Evolutionary conservation across 2,888 invertebrate species (phyloP).

Genomic region (Cetonia aurata): DNA sequence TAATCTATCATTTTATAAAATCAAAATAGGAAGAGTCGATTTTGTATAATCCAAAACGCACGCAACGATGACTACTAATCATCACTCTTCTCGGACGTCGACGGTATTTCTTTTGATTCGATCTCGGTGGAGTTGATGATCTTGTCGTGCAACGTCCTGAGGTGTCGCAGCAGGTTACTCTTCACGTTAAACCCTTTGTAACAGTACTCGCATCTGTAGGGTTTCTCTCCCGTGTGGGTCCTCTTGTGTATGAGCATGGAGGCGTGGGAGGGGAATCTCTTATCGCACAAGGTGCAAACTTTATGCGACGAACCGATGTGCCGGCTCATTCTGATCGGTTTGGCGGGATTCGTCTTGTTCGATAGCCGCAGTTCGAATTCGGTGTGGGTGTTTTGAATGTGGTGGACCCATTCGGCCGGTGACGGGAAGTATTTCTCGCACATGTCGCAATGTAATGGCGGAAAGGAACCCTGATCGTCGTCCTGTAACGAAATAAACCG

Average conservation of each 20-base stretch:
- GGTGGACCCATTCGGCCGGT: constrained; percentile 89
- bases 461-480: constrained; percentile 75
- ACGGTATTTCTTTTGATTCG: constrained; percentile 52
- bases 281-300: constrained; percentile 78
- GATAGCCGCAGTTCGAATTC: constrained; percentile 83
- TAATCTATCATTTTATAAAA: not conserved
- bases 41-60: not conserved
- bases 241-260: constrained; percentile 84
- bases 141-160: constrained; percentile 82
- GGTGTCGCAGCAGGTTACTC: constrained; percentile 79
- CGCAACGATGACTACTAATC: constrained; percentile 5
- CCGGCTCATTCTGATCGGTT: constrained; percentile 43
- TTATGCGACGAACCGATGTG: constrained; percentile 72
- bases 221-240: constrained; percentile 81
- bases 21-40: not conserved
- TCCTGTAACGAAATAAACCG: constrained; percentile 65
- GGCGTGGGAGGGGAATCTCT: constrained; percentile 82
- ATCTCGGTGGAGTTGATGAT: constrained; percentile 67
- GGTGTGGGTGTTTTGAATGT: constrained; percentile 86
- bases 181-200: constrained; percentile 85
- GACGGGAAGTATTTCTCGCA: constrained; percentile 82
- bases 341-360: constrained; percentile 64
- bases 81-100: constrained; percentile 2
- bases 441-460: constrained; percentile 82
- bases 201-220: constrained; percentile 80